A percentile compares a stretch with the other conserved stretches of the same genome.
Conservation (phyloP, 2,113 vertebrate species). For the Archilochus colubris region DNA sequence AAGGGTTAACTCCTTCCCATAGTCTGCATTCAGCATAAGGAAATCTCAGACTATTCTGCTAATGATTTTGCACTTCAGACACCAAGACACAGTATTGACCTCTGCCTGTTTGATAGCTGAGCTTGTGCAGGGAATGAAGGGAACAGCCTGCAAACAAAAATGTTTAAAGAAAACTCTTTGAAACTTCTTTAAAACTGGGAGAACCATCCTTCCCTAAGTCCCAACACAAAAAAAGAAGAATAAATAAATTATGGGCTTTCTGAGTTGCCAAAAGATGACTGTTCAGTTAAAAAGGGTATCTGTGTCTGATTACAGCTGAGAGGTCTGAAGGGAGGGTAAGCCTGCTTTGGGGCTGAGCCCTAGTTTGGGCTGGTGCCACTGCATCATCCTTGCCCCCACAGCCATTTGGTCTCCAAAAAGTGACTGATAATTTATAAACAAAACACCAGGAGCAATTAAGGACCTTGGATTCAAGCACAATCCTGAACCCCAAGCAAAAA, state of each 20-base stretch:
- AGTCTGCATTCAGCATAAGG: background rate
- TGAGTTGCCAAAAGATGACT: background rate
- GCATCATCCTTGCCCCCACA: background rate
- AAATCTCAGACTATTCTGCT: background rate
- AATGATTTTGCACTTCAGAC: background rate
- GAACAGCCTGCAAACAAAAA: background rate
- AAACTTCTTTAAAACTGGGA: background rate
- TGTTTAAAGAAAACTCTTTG: background rate
- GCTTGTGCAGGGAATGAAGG: background rate
- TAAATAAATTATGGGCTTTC: background rate
- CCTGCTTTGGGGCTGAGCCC: accelerated
- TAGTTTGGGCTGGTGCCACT: no score
- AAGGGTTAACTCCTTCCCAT: background rate
- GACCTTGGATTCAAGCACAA: background rate
- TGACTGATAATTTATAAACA: background rate
- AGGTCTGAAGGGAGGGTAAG: background rate
- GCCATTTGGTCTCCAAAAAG: background rate
- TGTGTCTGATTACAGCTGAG: background rate
- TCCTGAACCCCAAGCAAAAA: background rate
- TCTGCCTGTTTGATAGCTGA: background rate
- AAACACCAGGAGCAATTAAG: background rate
- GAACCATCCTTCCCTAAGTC: background rate
- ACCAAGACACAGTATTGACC: background rate
- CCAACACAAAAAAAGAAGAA: background rate
- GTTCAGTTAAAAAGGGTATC: background rate